A percentile compares a stretch with the other conserved stretches of the same genome.
Evolutionary conservation across 2,797 vertebrate genomes (phyloP).

Genomic region (Fistularia tabacaria): DNA sequence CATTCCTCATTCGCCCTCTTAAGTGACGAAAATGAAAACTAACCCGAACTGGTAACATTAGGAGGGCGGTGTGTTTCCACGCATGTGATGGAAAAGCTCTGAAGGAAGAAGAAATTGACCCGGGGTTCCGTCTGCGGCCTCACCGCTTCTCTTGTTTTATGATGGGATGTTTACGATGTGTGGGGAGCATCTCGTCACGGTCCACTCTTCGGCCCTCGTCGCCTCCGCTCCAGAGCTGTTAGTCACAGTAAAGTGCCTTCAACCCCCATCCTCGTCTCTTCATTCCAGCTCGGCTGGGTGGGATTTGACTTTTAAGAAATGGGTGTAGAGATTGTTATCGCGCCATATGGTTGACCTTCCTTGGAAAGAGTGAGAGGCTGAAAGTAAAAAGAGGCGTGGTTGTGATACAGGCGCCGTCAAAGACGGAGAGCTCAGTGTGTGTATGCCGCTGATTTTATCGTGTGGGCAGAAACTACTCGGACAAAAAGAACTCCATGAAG

Average conservation of each 20-base stretch:
- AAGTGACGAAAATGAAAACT: too few relatives aligned
- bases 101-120: conserved; percentile 10
- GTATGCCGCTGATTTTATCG: too few relatives aligned
- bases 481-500: too few relatives aligned
- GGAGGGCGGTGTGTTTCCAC: conserved; percentile 18
- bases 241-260: conserved; percentile 70
- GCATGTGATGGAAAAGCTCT: conserved; percentile 45
- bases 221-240: conserved; percentile 34
- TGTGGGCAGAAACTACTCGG: background rate
- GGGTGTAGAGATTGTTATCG: conserved; percentile 73
- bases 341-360: conserved; percentile 54
- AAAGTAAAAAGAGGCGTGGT: conserved; percentile 9
- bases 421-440: too few relatives aligned
- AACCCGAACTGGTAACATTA: conserved; percentile 14
- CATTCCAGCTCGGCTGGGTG: conserved; percentile 59
- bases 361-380: conserved; percentile 32
- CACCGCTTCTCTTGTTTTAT: conserved; percentile 20
- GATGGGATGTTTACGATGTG: conserved; percentile 37
- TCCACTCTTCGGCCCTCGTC: conserved; percentile 36
- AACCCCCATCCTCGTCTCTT: conserved; percentile 53
- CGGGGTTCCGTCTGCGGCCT: conserved; percentile 14
- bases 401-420: too few relatives aligned
- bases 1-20: conserved; percentile 33
- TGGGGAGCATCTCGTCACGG: conserved; percentile 35
- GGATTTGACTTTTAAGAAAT: conserved; percentile 68